These are phyloP conservation scores for Lophius americanus DNA, from an alignment of 2,797 vertebrate genomes.

Conservation along the genomic window DNA sequence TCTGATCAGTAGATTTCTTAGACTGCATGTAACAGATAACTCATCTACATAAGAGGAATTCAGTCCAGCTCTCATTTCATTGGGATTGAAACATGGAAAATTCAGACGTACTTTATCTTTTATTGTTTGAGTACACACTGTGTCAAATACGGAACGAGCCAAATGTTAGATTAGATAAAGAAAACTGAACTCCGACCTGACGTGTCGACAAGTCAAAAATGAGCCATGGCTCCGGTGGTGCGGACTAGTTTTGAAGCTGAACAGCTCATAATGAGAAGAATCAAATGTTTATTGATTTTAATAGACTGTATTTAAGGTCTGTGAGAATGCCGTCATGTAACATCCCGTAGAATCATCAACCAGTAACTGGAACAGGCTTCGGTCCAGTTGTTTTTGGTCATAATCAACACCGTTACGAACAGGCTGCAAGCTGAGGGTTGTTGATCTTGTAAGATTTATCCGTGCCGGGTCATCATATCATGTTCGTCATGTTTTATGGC, in stretches of 20 bases:
- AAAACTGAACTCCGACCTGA: constrained; percentile 35
- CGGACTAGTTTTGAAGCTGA: constrained; percentile 2
- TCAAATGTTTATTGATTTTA: background rate
- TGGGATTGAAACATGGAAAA: background rate
- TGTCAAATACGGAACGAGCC: background rate
- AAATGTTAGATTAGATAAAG: constrained; percentile 46
- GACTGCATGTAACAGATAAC: background rate
- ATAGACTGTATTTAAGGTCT: constrained; percentile 6
- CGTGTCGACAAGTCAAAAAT: background rate
- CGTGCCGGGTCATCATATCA: background rate
- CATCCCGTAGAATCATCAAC: background rate
- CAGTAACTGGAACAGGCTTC: background rate
- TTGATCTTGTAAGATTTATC: background rate
- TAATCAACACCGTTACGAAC: background rate
- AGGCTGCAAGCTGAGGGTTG: background rate
- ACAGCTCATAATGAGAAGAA: background rate
- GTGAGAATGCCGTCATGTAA: background rate
- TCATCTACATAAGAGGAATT: background rate
- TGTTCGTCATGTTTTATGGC: background rate
- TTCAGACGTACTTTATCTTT: constrained; percentile 33
- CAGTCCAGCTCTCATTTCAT: constrained; percentile 1
- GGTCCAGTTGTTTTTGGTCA: background rate
- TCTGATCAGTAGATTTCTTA: background rate
- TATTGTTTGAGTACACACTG: constrained; percentile 26
- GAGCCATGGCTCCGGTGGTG: constrained; percentile 2